These are phyloP conservation scores for Sebastes hubbsi DNA, from an alignment of 2,797 vertebrate species.

Conservation along the genomic window DNA sequence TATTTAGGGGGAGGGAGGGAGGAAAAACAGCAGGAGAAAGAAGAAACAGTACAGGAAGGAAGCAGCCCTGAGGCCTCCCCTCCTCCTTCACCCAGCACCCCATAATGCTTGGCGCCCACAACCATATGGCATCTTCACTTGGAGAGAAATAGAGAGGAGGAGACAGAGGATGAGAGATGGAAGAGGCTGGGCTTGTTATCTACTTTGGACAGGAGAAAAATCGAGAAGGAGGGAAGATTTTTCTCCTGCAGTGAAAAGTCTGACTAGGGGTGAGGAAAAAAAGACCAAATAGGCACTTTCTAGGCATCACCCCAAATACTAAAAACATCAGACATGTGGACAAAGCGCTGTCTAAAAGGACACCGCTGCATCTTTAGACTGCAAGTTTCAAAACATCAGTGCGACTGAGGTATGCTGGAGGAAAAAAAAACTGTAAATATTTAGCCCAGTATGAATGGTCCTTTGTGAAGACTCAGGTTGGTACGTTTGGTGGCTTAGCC, in stretches of 20 bases:
- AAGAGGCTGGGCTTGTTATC: not conserved
- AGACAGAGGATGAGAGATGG: not conserved
- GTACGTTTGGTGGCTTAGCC: conserved; percentile 45
- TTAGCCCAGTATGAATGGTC: conserved; percentile 53
- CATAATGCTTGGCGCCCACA: conserved; percentile 45
- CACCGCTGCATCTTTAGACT: not conserved
- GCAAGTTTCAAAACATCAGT: conserved; percentile 6
- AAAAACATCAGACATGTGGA: not conserved
- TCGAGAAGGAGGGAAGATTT: not conserved
- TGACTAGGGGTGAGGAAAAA: not conserved
- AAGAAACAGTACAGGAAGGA: conserved; percentile 45
- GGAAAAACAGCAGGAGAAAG: conserved; percentile 37
- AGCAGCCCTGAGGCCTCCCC: conserved; percentile 36
- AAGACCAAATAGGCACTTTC: not conserved
- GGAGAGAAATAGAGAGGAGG: not conserved
- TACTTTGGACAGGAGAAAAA: not conserved
- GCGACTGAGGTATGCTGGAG: conserved; percentile 17
- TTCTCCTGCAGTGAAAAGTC: not conserved
- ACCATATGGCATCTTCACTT: conserved; percentile 67
- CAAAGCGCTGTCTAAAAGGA: not conserved
- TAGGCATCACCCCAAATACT: not conserved
- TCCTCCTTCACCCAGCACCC: conserved; percentile 47
- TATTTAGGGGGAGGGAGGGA: conserved; percentile 36
- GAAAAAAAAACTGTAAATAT: conserved; percentile 31
- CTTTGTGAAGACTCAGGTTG: conserved; percentile 56